Evolutionary conservation across 2,888 invertebrate species (phyloP), one percentile per base, ranked within the genome.

Genomic region (Copidosoma aretas): DNA sequence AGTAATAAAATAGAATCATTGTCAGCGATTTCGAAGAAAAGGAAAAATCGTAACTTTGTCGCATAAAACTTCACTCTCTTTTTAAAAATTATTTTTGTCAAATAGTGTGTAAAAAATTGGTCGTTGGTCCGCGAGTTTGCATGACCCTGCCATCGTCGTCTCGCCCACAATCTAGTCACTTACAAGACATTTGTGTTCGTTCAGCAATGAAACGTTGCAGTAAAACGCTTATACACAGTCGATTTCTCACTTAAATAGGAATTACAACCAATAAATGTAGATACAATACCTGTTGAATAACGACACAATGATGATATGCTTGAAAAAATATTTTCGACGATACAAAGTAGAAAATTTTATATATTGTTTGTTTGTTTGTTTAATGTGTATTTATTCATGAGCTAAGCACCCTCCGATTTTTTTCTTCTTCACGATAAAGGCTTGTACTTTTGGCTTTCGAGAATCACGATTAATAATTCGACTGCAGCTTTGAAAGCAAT

Each of bases 1-100:
- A 72, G 79, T 82, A 80, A 78, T 82, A 82, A 82, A 82, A 82
- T 82, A 82, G 78, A 77, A 77, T 77, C 75, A 76, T 77, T 75
- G 76, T 75, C 73, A 73, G 76, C 74, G 76, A 77, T 74, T 77
- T 78, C 75, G 73, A 74, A 72, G 75, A 64, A 71, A 72, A 75
- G 73, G 68, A 46, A 46, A 46, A 46, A 1, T 46, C 43, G 43
- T 46, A 17, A 12, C 4, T 46, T 71, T 69, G 70, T 73, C 71
- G 65, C 71, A 60, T 58, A 64, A 41, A 17, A 24, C 58, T 17
- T 46, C 43, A 5, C 32, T 32, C 8, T 32, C 32, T 32, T 32
- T 32, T 32, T 32, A 5, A 5, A 32, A 5, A 32, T 32, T 32
- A 32, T 8, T 32, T 32, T 32, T 32, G 43, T 46, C 43, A 46